Evolutionary conservation across 2,888 invertebrate genomes (phyloP), one percentile per base, ranked within the genome.

Genomic region (Pandemis cinnamomeana): DNA sequence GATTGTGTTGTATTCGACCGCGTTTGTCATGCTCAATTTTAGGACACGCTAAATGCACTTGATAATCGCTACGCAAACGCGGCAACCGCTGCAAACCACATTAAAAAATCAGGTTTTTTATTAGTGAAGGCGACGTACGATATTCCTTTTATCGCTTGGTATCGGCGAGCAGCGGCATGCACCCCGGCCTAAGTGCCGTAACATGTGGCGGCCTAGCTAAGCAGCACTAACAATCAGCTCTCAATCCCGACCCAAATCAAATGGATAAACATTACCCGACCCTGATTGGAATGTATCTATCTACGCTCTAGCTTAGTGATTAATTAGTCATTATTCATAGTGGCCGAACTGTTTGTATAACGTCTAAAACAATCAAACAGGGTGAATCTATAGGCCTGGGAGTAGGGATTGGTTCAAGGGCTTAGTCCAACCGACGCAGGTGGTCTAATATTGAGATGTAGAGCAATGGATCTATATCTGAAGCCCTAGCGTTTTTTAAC

Each of bases 291-390:
- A 73, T 61, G 68, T 68, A 72, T 72, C 63, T 69, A 69, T 46
- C 44, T 53, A 53, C 42, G 11, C 51, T 55, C 60, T 58, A 73
- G 69, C 64, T 70, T 60, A 46, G 69, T 70, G 73, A 70, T 70
- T 73, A 73, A 70, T 73, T 66, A 69, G 66, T 73, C 69, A 73
- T 73, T 69, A 70, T 73, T 66, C 69, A 66, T 73, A 70, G 64
- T 73, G 69, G 64, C 64, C 72, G 58, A 7, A 10, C 44, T 71
- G 71, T 67, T 66, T 42, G 71, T 66, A 53, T 67, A 27, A 58
- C 51, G 67, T 64, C 46, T 46, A 15, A 20, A 46, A 72, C 58
- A 46, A 42, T 64, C 15, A 51, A 20, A 67, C 51, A 60, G 11
- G 53, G 48, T 8, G 7, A 63, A 62, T 42, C 69, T 11, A 61